A percentile compares a stretch with the other conserved stretches of the same genome.
phyloP scores from a whole-genome alignment of 2,797 vertebrate genomes.

The Bufotes viridis region DNA sequence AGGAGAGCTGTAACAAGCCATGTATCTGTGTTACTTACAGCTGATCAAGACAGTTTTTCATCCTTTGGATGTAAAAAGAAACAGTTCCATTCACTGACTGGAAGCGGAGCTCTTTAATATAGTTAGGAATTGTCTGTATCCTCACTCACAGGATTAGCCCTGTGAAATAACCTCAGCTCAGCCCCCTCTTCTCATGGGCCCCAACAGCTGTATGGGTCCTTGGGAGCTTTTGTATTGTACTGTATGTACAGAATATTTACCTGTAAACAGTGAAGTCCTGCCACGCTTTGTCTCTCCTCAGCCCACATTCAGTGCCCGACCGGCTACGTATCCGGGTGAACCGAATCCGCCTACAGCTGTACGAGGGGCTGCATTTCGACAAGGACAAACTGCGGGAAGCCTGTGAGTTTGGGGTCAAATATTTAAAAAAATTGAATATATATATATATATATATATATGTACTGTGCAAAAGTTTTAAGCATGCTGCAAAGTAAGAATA shows the following conservation, averaged over 20 bases:
- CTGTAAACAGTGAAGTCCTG: not conserved
- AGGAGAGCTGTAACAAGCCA: not conserved
- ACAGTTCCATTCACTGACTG: not conserved
- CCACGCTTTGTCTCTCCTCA: constrained; percentile 72
- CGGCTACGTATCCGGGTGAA: constrained; percentile 94
- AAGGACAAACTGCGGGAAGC: constrained; percentile 94
- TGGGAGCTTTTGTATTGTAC: not conserved
- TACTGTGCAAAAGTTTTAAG: too few relatives aligned
- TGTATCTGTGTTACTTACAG: too few relatives aligned
- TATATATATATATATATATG: too few relatives aligned
- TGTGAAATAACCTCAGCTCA: not conserved
- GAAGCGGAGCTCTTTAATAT: not conserved
- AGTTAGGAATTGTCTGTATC: not conserved
- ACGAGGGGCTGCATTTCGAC: constrained; percentile 93
- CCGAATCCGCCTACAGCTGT: constrained; percentile 92
- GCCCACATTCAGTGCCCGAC: constrained; percentile 92
- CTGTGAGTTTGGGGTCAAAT: constrained; percentile 81
- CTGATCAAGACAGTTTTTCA: not conserved
- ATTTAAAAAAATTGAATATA: too few relatives aligned
- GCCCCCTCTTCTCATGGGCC: not conserved
- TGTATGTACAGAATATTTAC: not conserved
- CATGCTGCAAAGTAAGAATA: too few relatives aligned
- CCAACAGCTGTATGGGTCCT: not conserved
- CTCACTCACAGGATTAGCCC: not conserved
- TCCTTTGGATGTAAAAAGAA: not conserved